phyloP scores from a whole-genome alignment of 2,797 vertebrate genomes.

The Falco concolor region DNA sequence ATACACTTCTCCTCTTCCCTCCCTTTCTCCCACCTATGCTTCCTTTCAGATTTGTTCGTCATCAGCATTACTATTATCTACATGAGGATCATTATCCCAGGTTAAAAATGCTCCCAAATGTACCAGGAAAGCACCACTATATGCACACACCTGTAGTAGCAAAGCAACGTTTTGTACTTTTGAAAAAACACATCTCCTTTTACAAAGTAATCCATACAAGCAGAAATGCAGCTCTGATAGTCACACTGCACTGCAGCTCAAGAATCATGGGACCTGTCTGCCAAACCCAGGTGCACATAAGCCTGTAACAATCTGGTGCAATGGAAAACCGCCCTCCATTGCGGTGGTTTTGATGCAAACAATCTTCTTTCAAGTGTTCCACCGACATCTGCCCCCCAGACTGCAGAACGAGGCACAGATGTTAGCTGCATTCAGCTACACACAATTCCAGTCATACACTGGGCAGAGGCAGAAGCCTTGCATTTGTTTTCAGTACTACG shows the following conservation, averaged over 20 bases:
- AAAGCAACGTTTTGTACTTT: not conserved
- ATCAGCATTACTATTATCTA: not conserved
- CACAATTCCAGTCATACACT: rapidly evolving
- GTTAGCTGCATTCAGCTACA: not conserved
- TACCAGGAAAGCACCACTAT: not conserved
- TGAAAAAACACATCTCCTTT: not conserved
- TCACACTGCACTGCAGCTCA: rapidly evolving
- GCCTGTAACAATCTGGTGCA: not conserved
- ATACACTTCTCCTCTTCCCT: not conserved
- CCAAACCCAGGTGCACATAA: rapidly evolving
- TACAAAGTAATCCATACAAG: not conserved
- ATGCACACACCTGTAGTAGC: not conserved
- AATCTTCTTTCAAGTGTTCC: not conserved
- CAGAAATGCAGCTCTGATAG: not conserved
- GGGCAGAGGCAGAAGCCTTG: not conserved
- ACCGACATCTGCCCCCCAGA: not conserved
- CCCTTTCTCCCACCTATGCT: not conserved
- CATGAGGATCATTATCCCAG: not conserved
- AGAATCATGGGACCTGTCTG: not conserved
- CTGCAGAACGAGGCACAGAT: not conserved
- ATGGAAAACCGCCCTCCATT: rapidly evolving
- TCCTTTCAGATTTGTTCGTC: not conserved
- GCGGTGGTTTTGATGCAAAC: not conserved
- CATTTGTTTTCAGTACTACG: not conserved
- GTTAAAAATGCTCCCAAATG: not conserved